Evolutionary conservation across 2,888 invertebrate genomes (phyloP).

Genomic region (Ariolimax columbianus): DNA sequence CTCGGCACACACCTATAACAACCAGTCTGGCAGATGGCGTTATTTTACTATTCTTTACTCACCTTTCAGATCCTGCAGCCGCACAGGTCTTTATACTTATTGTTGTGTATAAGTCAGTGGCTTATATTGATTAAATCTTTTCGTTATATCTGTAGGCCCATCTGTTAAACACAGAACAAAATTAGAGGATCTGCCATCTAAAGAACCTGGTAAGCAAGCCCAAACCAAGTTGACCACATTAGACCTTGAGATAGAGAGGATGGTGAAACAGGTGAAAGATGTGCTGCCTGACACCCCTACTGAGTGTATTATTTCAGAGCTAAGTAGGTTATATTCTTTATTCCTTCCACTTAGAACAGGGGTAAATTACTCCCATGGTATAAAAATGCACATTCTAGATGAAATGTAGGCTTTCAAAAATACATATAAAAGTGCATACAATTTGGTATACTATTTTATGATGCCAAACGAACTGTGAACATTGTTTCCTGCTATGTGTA

Average conservation of each 20-base stretch:
- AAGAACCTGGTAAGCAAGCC: neutral
- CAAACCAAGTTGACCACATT: neutral
- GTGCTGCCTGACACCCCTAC: conserved; percentile 49
- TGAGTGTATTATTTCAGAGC: conserved; percentile 42
- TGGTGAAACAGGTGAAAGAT: conserved; percentile 52
- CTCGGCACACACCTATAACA: no score
- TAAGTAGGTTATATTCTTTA: conserved; percentile 25
- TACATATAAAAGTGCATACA: no score
- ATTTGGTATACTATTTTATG: no score
- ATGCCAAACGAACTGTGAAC: no score
- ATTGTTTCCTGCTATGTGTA: no score
- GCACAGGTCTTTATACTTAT: neutral
- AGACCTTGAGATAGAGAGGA: conserved; percentile 46
- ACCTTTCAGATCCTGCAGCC: no score
- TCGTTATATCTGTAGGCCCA: neutral
- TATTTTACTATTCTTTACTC: no score
- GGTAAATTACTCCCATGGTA: no score
- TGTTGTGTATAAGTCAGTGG: neutral
- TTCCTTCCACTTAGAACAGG: no score
- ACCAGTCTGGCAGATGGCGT: no score
- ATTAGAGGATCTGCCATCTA: neutral
- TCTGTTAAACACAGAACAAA: conserved; percentile 18
- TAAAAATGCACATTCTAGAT: no score
- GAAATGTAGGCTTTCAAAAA: no score
- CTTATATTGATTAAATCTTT: neutral